Evolutionary conservation across 2,888 invertebrate genomes (phyloP).

Genomic region (Zaprionus bogoriensis): DNA sequence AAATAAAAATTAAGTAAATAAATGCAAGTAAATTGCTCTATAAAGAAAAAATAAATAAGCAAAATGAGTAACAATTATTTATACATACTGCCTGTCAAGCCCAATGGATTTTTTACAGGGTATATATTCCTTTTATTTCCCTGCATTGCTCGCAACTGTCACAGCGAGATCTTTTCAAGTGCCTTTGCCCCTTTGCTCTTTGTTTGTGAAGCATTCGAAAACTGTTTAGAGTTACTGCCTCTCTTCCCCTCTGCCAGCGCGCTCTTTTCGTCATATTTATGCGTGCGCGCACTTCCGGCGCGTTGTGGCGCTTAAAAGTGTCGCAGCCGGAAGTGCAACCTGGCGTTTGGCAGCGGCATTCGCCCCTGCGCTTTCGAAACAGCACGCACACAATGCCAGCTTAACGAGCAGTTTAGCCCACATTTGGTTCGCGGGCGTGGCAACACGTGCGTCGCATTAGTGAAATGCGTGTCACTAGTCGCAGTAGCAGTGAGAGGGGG

Average conservation of each 20-base stretch:
- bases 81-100: too few species aligned
- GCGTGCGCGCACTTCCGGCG: constrained; percentile 61
- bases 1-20: not conserved
- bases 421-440: constrained; percentile 42
- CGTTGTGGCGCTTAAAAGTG: constrained; percentile 63
- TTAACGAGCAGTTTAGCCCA: constrained; percentile 72
- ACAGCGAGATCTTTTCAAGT: constrained; percentile 33
- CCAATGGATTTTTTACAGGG: not conserved
- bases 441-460: constrained; percentile 68
- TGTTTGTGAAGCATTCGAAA: constrained; percentile 35
- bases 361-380: constrained; percentile 42
- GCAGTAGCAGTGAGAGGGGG: not conserved
- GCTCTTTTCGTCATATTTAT: constrained; percentile 14
- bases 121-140: too few species aligned
- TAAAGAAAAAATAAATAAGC: too few species aligned
- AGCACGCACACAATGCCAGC: constrained; percentile 43
- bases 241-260: not conserved
- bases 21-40: not conserved
- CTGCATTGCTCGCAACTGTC: too few species aligned
- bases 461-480: constrained; percentile 14
- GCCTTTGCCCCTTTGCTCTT: constrained; percentile 15
- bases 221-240: constrained; percentile 38
- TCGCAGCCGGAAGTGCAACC: constrained; percentile 75
- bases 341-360: constrained; percentile 65
- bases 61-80: too few species aligned